Percentiles rank a stretch among this genome's conserved stretches.
Evolutionary conservation across 1,140 invertebrate genomes (phyloP).

Genomic region (Pemphigus obesinymphae): DNA sequence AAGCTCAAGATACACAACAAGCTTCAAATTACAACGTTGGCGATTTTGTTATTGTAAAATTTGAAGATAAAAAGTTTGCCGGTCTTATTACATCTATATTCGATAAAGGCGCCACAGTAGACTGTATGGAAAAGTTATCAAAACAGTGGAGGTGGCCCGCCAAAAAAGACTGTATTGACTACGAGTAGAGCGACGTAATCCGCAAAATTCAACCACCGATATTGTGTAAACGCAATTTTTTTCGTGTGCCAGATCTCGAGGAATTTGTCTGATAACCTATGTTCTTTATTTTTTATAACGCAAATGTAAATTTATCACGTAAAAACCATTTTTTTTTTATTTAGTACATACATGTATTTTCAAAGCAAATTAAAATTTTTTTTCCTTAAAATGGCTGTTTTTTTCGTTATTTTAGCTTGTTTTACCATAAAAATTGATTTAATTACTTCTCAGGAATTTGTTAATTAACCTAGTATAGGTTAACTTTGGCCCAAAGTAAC

Average conservation of each 20-base stretch:
- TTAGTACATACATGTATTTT: neutral
- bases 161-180: neutral
- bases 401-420: neutral
- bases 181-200: neutral
- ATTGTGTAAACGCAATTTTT: neutral
- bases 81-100: neutral
- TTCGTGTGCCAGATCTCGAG: neutral
- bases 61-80: neutral
- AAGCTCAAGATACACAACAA: neutral
- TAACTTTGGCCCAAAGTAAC: constrained; percentile 23
- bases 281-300: neutral
- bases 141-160: neutral
- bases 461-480: too few relatives aligned
- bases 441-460: too few relatives aligned
- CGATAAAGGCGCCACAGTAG: neutral
- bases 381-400: neutral
- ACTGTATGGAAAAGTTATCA: neutral
- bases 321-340: neutral
- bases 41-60: neutral
- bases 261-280: constrained; percentile 1
- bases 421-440: too few relatives aligned
- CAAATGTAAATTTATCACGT: too few relatives aligned
- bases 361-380: neutral
- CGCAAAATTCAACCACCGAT: neutral
- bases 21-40: neutral